phyloP scores from a whole-genome alignment of 2,113 vertebrate species.

The Ailuropoda melanoleuca region DNA sequence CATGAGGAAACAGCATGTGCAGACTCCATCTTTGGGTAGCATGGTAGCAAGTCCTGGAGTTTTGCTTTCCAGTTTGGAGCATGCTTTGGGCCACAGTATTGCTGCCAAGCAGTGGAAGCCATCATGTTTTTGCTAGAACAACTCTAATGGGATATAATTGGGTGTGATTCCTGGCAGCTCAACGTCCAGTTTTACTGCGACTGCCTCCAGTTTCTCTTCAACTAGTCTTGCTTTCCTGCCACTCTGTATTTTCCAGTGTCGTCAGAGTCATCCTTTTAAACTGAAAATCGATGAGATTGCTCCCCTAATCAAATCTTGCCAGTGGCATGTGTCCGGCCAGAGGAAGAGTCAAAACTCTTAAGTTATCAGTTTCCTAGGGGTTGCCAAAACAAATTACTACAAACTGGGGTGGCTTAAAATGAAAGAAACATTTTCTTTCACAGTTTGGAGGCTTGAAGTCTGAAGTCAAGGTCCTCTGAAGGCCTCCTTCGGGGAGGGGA shows the following conservation, averaged over 20 bases:
- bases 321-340: not conserved
- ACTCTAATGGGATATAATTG: not conserved
- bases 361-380: not conserved
- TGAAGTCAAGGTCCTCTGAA: not conserved
- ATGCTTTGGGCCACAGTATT: not conserved
- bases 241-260: not conserved
- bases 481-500: fast-evolving
- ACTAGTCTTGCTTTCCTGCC: not conserved
- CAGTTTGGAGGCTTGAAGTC: not conserved
- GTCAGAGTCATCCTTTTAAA: not conserved
- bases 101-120: not conserved
- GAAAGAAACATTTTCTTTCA: not conserved
- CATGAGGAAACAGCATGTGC: not conserved
- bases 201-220: not conserved
- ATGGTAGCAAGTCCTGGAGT: not conserved
- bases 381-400: not conserved
- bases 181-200: not conserved
- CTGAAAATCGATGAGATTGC: not conserved
- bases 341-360: not conserved
- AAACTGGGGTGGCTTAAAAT: not conserved
- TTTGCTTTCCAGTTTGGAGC: not conserved
- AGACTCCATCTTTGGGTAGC: not conserved
- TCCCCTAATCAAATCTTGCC: not conserved
- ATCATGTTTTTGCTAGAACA: not conserved
- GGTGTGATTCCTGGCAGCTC: not conserved